phyloP scores from a whole-genome alignment of 2,113 vertebrate species.

The Bos indicus region DNA sequence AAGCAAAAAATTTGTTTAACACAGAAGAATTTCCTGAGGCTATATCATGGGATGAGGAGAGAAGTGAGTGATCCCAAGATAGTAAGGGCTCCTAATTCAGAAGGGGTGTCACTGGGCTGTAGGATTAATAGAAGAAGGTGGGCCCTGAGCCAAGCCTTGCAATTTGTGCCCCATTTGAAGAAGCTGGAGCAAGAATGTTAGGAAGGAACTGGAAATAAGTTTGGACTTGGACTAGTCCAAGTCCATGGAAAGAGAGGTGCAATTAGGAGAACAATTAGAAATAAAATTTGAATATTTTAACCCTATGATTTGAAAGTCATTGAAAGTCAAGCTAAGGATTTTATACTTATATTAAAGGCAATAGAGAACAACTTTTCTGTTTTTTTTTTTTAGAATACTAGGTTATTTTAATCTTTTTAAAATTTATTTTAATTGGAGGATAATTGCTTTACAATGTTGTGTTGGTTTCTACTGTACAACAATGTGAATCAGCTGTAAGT shows the following conservation, averaged over 20 bases:
- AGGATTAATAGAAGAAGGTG: not conserved
- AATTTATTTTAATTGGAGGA: not conserved
- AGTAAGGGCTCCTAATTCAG: not conserved
- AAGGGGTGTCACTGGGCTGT: not conserved
- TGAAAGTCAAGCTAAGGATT: not conserved
- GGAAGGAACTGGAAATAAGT: not conserved
- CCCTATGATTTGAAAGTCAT: not conserved
- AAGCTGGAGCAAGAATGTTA: not conserved
- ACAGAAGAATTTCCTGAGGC: not conserved
- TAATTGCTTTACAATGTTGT: not conserved
- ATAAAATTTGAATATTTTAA: not conserved
- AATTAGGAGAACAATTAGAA: not conserved
- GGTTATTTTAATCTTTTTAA: not conserved
- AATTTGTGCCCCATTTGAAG: not conserved
- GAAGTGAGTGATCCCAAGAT: not conserved
- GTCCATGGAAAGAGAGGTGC: not conserved
- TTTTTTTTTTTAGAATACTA: not conserved
- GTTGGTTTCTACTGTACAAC: not conserved
- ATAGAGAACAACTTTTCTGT: not conserved
- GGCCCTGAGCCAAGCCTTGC: not conserved
- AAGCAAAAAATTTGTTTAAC: not conserved
- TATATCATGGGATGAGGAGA: not conserved
- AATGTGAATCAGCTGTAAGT: rapidly evolving
- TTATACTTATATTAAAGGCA: not conserved
- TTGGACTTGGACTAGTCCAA: not conserved